Evolutionary conservation across 2,797 vertebrate species (phyloP).

Genomic region (Pangasius krempfi): DNA sequence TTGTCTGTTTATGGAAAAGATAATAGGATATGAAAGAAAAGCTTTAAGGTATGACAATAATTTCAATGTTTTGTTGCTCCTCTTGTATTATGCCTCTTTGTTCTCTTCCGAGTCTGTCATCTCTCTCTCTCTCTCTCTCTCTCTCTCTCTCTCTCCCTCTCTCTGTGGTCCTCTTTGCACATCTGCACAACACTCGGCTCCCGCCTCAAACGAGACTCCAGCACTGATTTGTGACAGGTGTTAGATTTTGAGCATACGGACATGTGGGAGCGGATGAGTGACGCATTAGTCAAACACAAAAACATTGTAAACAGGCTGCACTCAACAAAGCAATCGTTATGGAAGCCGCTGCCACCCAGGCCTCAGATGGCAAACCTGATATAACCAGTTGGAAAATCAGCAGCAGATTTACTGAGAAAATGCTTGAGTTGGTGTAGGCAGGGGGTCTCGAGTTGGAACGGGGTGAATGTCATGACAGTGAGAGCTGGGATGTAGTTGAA

Average conservation of each 20-base stretch:
- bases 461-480: neutral
- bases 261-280: conserved; percentile 19
- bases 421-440: neutral
- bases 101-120: neutral
- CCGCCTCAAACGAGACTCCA: conserved; percentile 11
- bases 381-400: conserved; percentile 3
- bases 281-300: conserved; percentile 31
- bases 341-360: neutral
- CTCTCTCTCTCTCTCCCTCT: neutral
- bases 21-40: neutral
- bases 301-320: conserved; percentile 26
- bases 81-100: neutral
- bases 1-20: neutral
- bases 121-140: neutral
- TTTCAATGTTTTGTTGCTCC: neutral
- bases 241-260: conserved; percentile 8
- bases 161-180: neutral
- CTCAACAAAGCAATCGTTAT: conserved; percentile 18
- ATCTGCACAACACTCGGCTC: conserved; percentile 28
- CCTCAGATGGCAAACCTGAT: neutral
- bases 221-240: conserved; percentile 35
- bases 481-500: neutral
- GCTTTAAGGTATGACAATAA: neutral
- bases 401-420: neutral
- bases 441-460: neutral